Evolutionary conservation across 1,140 invertebrate genomes (phyloP).

Genomic region (Triops longicaudatus): DNA sequence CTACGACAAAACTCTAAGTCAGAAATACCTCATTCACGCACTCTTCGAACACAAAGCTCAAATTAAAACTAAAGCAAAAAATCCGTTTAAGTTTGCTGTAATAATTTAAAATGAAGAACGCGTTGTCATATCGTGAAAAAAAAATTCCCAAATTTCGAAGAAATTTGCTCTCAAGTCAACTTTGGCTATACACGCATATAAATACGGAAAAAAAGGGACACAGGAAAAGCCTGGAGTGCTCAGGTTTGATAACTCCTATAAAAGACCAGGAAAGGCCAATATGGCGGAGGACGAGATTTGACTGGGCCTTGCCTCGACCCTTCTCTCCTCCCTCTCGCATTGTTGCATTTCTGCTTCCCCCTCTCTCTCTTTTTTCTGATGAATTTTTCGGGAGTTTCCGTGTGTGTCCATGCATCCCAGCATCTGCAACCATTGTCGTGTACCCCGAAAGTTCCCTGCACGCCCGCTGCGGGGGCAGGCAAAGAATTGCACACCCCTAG

Average conservation of each 20-base stretch:
- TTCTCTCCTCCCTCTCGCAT: background rate
- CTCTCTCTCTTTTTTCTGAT: too few relatives aligned
- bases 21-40: too few relatives aligned
- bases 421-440: constrained; percentile 3
- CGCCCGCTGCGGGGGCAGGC: constrained; percentile 11
- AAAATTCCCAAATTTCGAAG: too few relatives aligned
- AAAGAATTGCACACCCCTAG: background rate
- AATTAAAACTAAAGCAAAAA: too few relatives aligned
- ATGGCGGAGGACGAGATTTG: background rate
- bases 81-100: too few relatives aligned
- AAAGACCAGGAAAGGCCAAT: background rate
- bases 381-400: background rate
- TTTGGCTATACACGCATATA: too few relatives aligned
- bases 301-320: background rate
- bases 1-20: too few relatives aligned
- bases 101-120: too few relatives aligned
- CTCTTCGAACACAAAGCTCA: too few relatives aligned
- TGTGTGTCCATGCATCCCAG: background rate
- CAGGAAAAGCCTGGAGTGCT: background rate
- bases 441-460: background rate
- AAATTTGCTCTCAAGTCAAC: too few relatives aligned
- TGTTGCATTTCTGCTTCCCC: background rate
- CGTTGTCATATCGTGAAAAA: too few relatives aligned
- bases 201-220: too few relatives aligned
- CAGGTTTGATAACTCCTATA: background rate